Evolutionary conservation across 2,888 invertebrate genomes (phyloP).

Genomic region (Cosmorhoe ocellata): DNA sequence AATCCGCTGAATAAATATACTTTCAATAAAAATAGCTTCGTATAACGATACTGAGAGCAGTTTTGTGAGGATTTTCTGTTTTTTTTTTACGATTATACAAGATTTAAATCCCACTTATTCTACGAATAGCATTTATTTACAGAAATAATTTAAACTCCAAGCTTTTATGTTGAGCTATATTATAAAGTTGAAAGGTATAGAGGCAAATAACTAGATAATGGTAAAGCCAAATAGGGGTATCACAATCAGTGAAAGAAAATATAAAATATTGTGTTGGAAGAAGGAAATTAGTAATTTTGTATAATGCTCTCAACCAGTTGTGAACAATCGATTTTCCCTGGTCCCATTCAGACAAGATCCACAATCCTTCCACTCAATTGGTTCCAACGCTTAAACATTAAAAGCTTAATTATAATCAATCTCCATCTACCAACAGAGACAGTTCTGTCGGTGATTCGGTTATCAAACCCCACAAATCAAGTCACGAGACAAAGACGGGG

Average conservation of each 20-base stretch:
- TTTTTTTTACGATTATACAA: too few species aligned
- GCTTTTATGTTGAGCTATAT: too few species aligned
- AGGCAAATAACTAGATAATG: too few species aligned
- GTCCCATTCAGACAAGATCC: neutral
- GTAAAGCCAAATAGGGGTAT: too few species aligned
- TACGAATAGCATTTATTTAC: neutral
- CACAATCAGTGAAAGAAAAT: too few species aligned
- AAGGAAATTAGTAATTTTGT: too few species aligned
- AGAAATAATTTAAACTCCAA: neutral
- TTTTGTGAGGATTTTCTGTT: neutral
- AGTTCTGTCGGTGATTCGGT: constrained; percentile 41
- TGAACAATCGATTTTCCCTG: neutral
- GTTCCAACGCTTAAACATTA: constrained; percentile 26
- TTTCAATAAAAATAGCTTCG: constrained; percentile 4
- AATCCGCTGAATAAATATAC: constrained; percentile 14
- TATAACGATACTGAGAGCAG: neutral
- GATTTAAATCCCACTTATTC: too few species aligned
- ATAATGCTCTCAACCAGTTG: too few species aligned
- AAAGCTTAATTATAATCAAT: constrained; percentile 50
- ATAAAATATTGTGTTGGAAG: too few species aligned
- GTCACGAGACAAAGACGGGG: constrained; percentile 32
- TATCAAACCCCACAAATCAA: constrained; percentile 57
- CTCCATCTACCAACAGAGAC: constrained; percentile 37
- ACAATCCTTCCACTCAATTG: constrained; percentile 13
- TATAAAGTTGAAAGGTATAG: too few species aligned